Percentiles rank a stretch among this genome's conserved stretches.
Evolutionary conservation across 2,888 invertebrate species (phyloP).

Genomic region (Chromoteleia sp.): DNA sequence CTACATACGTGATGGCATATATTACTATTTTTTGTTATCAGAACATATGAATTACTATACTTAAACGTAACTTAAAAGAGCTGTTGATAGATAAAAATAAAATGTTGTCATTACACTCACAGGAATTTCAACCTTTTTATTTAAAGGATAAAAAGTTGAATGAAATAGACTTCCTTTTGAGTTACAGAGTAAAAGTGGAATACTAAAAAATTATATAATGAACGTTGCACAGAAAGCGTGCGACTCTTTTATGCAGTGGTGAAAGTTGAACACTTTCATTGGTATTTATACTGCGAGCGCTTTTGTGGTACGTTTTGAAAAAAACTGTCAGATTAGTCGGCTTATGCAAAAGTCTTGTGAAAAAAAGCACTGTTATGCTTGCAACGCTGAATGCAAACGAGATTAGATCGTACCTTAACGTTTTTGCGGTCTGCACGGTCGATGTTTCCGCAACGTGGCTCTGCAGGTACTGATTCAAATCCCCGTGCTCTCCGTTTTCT

Average conservation of each 20-base stretch:
- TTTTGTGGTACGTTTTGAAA: constrained; percentile 23
- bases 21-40: too few species aligned
- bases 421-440: constrained; percentile 88
- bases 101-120: too few species aligned
- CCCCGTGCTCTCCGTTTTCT: constrained; percentile 91
- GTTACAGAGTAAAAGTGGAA: too few species aligned
- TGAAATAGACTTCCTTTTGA: too few species aligned
- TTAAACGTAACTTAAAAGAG: too few species aligned
- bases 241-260: constrained; percentile 8
- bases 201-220: neutral
- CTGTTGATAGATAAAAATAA: too few species aligned
- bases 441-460: constrained; percentile 91
- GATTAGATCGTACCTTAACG: constrained; percentile 87
- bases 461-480: constrained; percentile 93
- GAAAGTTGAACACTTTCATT: constrained; percentile 27
- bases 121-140: too few species aligned
- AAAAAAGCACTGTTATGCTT: constrained; percentile 41
- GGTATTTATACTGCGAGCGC: constrained; percentile 14
- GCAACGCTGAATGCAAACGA: constrained; percentile 49
- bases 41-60: too few species aligned
- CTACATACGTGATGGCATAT: too few species aligned
- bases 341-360: constrained; percentile 20
- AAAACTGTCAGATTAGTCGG: constrained; percentile 34
- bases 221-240: neutral
- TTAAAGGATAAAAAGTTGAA: too few species aligned